Percentiles rank a stretch among this genome's conserved stretches.
phyloP scores from a whole-genome alignment of 2,113 vertebrate species.

The Otocyon megalotis region DNA sequence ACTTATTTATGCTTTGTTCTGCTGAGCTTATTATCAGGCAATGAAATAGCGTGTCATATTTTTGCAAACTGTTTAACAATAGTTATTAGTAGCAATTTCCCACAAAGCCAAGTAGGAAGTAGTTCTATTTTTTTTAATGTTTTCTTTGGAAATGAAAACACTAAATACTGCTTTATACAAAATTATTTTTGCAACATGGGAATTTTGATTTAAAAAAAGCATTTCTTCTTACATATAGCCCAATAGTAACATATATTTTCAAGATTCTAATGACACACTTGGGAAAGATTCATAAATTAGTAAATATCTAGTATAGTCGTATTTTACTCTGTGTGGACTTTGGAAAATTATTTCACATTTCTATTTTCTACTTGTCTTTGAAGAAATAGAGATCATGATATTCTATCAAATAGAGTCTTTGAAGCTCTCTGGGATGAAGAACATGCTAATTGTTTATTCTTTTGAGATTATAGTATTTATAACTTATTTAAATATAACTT shows the following conservation, averaged over 20 bases:
- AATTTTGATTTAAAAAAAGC: constrained; percentile 40
- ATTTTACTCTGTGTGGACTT: constrained; percentile 36
- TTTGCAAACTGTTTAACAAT: constrained; percentile 50
- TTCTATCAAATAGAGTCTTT: constrained; percentile 32
- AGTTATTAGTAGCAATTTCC: constrained; percentile 59
- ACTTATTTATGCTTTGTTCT: constrained; percentile 50
- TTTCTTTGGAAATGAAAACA: constrained; percentile 67
- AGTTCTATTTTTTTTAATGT: constrained; percentile 48
- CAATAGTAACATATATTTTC: constrained; percentile 31
- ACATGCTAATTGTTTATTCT: not conserved
- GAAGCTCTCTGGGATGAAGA: not conserved
- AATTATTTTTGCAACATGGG: constrained; percentile 62
- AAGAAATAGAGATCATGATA: constrained; percentile 44
- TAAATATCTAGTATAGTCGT: not conserved
- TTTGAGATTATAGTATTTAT: constrained; percentile 40
- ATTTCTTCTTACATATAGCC: not conserved
- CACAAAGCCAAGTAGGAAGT: constrained; percentile 35
- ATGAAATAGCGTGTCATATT: constrained; percentile 27
- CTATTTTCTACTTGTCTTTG: constrained; percentile 53
- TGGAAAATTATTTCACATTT: constrained; percentile 48
- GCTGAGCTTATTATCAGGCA: constrained; percentile 14
- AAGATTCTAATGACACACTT: constrained; percentile 15
- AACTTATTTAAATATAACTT: constrained; percentile 29
- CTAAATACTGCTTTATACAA: constrained; percentile 61
- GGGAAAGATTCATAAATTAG: constrained; percentile 56